phyloP scores from a whole-genome alignment of 2,113 vertebrate species.

The Pseudopodoces humilis region DNA sequence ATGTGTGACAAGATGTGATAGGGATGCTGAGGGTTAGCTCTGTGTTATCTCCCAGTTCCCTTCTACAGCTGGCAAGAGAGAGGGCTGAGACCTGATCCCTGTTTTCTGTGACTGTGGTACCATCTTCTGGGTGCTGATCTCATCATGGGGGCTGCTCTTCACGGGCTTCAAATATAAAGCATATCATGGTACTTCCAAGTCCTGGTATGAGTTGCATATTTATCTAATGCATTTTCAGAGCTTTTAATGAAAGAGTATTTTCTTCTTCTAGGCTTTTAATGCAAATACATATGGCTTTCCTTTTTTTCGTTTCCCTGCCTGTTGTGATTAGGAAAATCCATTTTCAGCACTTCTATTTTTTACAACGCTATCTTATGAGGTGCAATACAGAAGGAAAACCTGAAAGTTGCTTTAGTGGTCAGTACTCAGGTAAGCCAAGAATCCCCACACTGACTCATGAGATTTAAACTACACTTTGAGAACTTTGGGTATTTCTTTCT shows the following conservation, averaged over 20 bases:
- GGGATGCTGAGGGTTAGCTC: not conserved
- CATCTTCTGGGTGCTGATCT: not conserved
- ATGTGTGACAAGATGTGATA: not conserved
- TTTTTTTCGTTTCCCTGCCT: not conserved
- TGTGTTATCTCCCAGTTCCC: not conserved
- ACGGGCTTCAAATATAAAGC: not conserved
- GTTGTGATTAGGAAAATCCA: not conserved
- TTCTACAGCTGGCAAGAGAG: not conserved
- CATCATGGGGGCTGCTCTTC: not conserved
- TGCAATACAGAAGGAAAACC: not conserved
- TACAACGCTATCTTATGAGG: not conserved
- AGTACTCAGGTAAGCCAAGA: not conserved
- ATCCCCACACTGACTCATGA: not conserved
- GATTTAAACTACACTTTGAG: not conserved
- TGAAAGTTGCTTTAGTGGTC: not conserved
- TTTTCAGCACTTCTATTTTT: not conserved
- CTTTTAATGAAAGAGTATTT: not conserved
- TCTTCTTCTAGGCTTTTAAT: not conserved
- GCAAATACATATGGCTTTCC: not conserved
- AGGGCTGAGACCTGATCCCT: not conserved
- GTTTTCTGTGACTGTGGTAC: not conserved
- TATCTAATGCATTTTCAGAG: not conserved
- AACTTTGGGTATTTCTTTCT: not conserved
- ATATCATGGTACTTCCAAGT: not conserved
- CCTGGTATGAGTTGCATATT: not conserved